Evolutionary conservation across 2,797 vertebrate genomes (phyloP).

Genomic region (Hafferia zeledoni): DNA sequence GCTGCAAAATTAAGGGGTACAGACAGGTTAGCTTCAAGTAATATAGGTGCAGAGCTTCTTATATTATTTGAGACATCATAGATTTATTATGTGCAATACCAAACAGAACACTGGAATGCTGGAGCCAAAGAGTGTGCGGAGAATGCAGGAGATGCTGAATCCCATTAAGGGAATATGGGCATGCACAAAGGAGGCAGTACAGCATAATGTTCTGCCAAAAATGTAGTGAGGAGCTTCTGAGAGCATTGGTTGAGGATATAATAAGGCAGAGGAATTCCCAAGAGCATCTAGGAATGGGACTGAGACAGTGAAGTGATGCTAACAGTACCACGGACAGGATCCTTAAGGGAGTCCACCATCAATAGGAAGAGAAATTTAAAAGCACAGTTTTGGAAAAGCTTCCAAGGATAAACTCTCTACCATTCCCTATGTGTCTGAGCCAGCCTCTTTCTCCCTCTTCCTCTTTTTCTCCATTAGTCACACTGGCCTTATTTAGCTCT

Average conservation of each 20-base stretch:
- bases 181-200: neutral
- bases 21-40: neutral
- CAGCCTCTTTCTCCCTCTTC: neutral
- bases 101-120: neutral
- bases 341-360: neutral
- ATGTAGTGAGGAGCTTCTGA: neutral
- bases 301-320: neutral
- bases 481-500: neutral
- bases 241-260: neutral
- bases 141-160: neutral
- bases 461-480: constrained; percentile 20
- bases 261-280: constrained; percentile 26
- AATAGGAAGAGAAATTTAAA: constrained; percentile 14
- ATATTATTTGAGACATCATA: neutral
- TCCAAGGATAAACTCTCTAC: constrained; percentile 15
- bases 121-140: neutral
- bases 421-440: neutral
- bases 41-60: neutral
- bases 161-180: neutral
- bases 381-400: constrained; percentile 31
- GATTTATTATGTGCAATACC: neutral
- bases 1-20: neutral
- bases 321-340: neutral
- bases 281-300: neutral
- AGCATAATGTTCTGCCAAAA: neutral